Percentiles rank a stretch among this genome's conserved stretches.
Evolutionary conservation across 2,113 vertebrate genomes (phyloP).

Genomic region (Gopherus evgoodei): DNA sequence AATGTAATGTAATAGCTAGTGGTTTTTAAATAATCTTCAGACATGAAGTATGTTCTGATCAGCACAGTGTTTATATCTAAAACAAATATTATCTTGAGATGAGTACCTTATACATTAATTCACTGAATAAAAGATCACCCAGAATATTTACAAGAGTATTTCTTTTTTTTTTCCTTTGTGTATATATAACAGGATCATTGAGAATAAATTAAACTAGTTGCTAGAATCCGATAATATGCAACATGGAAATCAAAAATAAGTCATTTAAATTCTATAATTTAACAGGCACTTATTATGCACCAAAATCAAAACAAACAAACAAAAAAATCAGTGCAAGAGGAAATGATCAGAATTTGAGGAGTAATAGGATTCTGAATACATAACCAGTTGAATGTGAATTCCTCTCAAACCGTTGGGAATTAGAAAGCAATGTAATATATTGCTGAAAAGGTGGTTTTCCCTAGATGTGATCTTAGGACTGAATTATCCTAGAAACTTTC

Average conservation of each 20-base stretch:
- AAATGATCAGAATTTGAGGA: not conserved
- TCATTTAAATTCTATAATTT: not conserved
- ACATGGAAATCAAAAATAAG: not conserved
- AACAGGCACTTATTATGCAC: not conserved
- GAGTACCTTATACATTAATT: slow-evolving; percentile 1
- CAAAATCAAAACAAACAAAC: not conserved
- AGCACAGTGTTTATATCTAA: not conserved
- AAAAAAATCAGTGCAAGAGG: not conserved
- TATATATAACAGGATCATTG: slow-evolving; percentile 26
- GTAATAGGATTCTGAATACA: not conserved
- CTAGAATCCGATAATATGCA: not conserved
- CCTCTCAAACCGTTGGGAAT: not conserved
- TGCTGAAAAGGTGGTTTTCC: slow-evolving; percentile 29
- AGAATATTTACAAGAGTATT: slow-evolving; percentile 27
- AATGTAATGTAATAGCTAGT: slow-evolving; percentile 36
- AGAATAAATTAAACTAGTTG: not conserved
- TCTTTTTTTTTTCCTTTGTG: not conserved
- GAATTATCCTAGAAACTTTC: not conserved
- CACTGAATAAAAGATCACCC: slow-evolving; percentile 23
- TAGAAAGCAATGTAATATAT: not conserved
- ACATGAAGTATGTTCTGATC: slow-evolving; percentile 10
- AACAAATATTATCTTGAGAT: slow-evolving; percentile 16
- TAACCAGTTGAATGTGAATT: not conserved
- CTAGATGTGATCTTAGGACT: not conserved
- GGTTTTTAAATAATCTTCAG: slow-evolving; percentile 24